A percentile compares a stretch with the other conserved stretches of the same genome.
Conservation (phyloP, 2,888 invertebrate species). For the Thelaira solivaga region DNA sequence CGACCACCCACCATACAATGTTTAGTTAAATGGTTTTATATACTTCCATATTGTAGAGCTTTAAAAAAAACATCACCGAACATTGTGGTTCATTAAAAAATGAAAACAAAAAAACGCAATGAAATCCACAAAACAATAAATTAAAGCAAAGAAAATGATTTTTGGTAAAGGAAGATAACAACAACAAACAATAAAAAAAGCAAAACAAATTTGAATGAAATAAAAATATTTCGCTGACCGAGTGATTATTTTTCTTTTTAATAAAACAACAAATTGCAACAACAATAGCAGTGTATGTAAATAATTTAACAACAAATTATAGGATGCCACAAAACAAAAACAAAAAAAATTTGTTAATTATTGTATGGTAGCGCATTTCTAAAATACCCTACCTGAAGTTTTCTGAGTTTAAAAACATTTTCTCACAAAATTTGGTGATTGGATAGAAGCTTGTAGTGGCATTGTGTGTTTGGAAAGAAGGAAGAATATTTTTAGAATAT, state of each 20-base stretch:
- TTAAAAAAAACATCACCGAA: slow-evolving; percentile 28
- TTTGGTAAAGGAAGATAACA: slow-evolving; percentile 31
- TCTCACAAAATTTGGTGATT: too few species aligned
- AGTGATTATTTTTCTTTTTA: slow-evolving; percentile 65
- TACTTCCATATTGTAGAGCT: slow-evolving; percentile 49
- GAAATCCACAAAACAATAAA: slow-evolving; percentile 53
- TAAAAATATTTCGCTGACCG: slow-evolving; percentile 41
- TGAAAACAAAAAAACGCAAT: slow-evolving; percentile 22
- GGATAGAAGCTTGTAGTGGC: too few species aligned
- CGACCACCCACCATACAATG: slow-evolving; percentile 56
- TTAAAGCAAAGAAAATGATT: slow-evolving; percentile 20
- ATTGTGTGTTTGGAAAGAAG: too few species aligned
- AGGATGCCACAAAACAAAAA: too few species aligned
- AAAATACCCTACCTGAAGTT: too few species aligned
- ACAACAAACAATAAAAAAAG: slow-evolving; percentile 39
- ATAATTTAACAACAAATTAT: slow-evolving; percentile 64
- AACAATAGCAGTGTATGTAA: slow-evolving; percentile 46
- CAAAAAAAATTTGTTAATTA: too few species aligned
- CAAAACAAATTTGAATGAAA: slow-evolving; percentile 53
- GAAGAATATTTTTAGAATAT: too few species aligned
- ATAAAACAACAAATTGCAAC: slow-evolving; percentile 56
- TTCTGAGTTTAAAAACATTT: too few species aligned
- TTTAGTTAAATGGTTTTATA: slow-evolving; percentile 57
- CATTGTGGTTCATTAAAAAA: slow-evolving; percentile 41
- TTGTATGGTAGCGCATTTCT: too few species aligned